phyloP scores from a whole-genome alignment of 2,797 vertebrate species.

The Enoplosus armatus region DNA sequence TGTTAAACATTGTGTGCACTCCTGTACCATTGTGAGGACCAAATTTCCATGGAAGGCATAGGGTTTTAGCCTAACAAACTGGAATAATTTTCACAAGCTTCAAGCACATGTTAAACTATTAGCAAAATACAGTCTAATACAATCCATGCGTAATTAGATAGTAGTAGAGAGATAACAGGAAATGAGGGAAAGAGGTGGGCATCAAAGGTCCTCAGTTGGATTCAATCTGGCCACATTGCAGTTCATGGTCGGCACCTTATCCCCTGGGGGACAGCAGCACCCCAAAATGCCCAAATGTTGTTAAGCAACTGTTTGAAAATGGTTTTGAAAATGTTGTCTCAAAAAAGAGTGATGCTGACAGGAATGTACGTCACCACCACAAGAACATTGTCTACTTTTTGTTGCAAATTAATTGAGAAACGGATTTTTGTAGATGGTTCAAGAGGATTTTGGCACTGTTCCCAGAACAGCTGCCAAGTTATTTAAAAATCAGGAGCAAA shows the following conservation, averaged over 20 bases:
- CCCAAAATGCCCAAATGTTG: neutral
- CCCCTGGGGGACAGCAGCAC: neutral
- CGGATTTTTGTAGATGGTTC: conserved; percentile 3
- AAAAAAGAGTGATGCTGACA: conserved; percentile 3
- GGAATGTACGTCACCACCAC: neutral
- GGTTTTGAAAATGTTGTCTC: too few species aligned
- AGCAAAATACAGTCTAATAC: neutral
- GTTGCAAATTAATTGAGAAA: conserved; percentile 7
- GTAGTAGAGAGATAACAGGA: neutral
- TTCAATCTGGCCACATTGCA: neutral
- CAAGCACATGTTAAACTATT: neutral
- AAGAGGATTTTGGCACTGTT: conserved; percentile 30
- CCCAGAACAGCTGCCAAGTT: conserved; percentile 42
- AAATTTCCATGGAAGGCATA: conserved; percentile 2
- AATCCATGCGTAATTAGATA: neutral
- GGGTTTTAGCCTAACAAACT: neutral
- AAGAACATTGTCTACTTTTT: neutral
- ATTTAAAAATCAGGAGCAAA: conserved; percentile 40
- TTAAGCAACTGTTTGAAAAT: neutral
- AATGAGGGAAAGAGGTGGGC: neutral
- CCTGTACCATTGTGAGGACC: neutral
- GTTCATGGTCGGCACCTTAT: neutral
- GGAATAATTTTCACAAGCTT: neutral
- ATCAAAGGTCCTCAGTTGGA: neutral
- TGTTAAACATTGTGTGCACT: neutral